Evolutionary conservation across 2,888 invertebrate genomes (phyloP).

Genomic region (Poecilus cupreus): DNA sequence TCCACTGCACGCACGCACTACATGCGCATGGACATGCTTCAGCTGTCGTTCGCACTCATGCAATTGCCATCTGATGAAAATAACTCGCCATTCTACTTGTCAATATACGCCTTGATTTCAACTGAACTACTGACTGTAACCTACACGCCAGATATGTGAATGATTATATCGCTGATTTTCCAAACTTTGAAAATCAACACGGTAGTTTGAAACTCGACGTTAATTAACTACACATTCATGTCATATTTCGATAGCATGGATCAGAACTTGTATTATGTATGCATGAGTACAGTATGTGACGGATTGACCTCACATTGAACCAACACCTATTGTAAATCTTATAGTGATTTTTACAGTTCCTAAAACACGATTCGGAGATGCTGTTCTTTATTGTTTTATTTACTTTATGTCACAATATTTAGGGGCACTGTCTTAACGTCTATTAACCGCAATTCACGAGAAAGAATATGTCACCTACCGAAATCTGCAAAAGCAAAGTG

Average conservation of each 20-base stretch:
- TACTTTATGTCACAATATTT: too few relatives aligned
- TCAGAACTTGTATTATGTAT: too few relatives aligned
- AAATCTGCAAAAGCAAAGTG: too few relatives aligned
- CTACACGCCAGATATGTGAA: not conserved
- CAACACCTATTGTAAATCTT: too few relatives aligned
- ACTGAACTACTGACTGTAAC: not conserved
- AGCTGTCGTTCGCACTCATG: constrained; percentile 21
- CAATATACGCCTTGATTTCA: constrained; percentile 20
- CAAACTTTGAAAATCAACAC: not conserved
- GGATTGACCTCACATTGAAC: too few relatives aligned
- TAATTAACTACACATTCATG: constrained; percentile 38
- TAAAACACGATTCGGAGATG: too few relatives aligned
- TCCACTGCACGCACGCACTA: not conserved
- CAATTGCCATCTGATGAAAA: not conserved
- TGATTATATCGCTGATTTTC: not conserved
- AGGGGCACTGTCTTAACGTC: too few relatives aligned
- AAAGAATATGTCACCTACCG: too few relatives aligned
- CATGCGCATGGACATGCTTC: not conserved
- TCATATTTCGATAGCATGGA: constrained; percentile 7
- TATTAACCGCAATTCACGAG: too few relatives aligned
- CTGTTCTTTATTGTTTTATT: too few relatives aligned
- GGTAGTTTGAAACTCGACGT: constrained; percentile 16
- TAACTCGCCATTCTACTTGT: not conserved
- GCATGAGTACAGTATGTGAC: too few relatives aligned
- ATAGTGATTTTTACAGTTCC: too few relatives aligned